A percentile compares a stretch with the other conserved stretches of the same genome.
These are phyloP conservation scores for Heliconius eleuchia DNA, from an alignment of 1,140 invertebrate species.

Conservation along the genomic window DNA sequence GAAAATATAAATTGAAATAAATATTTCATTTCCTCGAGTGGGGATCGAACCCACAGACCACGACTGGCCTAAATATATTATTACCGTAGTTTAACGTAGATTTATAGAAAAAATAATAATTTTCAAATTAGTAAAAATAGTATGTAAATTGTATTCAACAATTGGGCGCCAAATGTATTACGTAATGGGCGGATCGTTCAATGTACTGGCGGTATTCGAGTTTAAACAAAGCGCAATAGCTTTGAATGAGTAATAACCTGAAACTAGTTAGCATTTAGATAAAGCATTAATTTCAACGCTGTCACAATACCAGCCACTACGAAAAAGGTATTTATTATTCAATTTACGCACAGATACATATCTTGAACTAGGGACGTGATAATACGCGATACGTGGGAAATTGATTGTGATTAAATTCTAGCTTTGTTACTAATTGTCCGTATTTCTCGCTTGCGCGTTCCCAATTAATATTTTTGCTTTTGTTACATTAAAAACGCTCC, in stretches of 20 bases:
- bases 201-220: conserved; percentile 32
- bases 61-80: no score
- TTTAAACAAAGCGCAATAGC: conserved; percentile 39
- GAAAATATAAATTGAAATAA: no score
- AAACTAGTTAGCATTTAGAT: conserved; percentile 50
- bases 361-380: conserved; percentile 28
- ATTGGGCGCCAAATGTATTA: conserved; percentile 33
- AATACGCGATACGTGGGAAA: conserved; percentile 37
- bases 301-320: conserved; percentile 43
- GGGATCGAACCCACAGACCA: no score
- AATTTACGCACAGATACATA: conserved; percentile 46
- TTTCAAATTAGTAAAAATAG: neutral
- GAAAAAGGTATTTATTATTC: conserved; percentile 49
- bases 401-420: conserved; percentile 17
- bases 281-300: conserved; percentile 44
- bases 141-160: neutral
- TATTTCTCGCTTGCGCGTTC: neutral
- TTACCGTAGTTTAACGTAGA: no score
- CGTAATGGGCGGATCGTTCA: conserved; percentile 26
- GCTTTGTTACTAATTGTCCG: neutral
- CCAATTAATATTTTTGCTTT: conserved; percentile 16
- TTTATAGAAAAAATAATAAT: no score
- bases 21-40: no score
- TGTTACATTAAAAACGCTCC: neutral
- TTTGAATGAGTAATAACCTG: conserved; percentile 43